Evolutionary conservation across 2,888 invertebrate genomes (phyloP).

Genomic region (Catocala sponsa): DNA sequence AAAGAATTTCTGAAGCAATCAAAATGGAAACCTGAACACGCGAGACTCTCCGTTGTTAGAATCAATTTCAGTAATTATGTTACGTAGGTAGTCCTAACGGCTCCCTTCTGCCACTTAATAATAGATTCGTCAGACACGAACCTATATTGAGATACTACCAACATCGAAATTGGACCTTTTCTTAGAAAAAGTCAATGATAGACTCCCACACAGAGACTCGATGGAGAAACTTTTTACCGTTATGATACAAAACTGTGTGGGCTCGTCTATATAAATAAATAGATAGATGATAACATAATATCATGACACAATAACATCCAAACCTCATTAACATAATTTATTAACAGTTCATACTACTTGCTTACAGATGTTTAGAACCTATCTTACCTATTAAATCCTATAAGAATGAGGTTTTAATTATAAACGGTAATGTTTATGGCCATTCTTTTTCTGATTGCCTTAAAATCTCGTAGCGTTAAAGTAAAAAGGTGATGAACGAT

Average conservation of each 20-base stretch:
- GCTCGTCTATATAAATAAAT: conserved; percentile 7
- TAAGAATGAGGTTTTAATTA: too few species aligned
- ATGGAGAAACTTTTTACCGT: conserved; percentile 5
- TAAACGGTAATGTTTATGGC: too few species aligned
- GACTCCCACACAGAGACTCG: neutral
- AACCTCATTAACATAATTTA: too few species aligned
- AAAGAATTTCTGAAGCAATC: neutral
- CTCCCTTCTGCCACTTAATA: conserved; percentile 30
- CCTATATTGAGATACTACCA: conserved; percentile 25
- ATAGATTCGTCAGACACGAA: conserved; percentile 38
- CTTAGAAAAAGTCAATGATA: conserved; percentile 29
- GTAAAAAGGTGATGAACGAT: too few species aligned
- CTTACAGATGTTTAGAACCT: too few species aligned
- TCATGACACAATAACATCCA: neutral
- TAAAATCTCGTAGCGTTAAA: too few species aligned
- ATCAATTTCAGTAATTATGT: conserved; percentile 23
- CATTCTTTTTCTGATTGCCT: too few species aligned
- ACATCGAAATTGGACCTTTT: conserved; percentile 24
- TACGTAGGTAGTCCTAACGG: conserved; percentile 7
- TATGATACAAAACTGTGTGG: conserved; percentile 1
- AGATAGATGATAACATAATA: neutral
- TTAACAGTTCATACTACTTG: too few species aligned
- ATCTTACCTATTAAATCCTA: too few species aligned
- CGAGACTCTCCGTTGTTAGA: conserved; percentile 10
- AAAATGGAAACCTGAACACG: conserved; percentile 8